phyloP scores from a whole-genome alignment of 2,888 invertebrate species.

The Nephrotoma appendiculata region DNA sequence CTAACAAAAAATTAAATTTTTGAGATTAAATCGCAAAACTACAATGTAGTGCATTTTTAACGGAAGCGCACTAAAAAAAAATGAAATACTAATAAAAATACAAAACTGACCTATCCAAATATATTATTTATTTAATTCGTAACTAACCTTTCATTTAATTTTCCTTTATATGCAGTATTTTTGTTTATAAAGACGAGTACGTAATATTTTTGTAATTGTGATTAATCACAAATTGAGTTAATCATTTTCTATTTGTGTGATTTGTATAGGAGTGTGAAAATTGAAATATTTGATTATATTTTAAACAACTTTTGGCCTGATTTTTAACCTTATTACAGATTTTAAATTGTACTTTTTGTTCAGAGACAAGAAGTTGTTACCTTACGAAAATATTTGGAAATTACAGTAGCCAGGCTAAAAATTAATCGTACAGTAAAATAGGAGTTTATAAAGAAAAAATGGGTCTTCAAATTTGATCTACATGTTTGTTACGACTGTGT shows the following conservation, averaged over 20 bases:
- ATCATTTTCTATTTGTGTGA: neutral
- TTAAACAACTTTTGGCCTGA: neutral
- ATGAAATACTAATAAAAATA: neutral
- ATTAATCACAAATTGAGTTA: neutral
- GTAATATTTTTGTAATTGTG: neutral
- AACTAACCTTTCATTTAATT: neutral
- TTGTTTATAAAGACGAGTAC: neutral
- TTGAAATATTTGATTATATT: neutral
- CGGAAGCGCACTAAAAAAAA: neutral
- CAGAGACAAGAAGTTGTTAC: too few species aligned
- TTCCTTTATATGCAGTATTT: neutral
- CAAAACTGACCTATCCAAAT: neutral
- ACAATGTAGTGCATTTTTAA: neutral
- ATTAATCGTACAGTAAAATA: too few species aligned
- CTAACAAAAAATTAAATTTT: neutral
- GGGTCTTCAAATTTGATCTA: too few species aligned
- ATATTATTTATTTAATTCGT: neutral
- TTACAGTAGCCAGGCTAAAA: too few species aligned
- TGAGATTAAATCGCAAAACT: neutral
- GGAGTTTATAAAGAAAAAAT: too few species aligned
- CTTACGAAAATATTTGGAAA: too few species aligned
- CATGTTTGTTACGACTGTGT: too few species aligned
- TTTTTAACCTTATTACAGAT: neutral
- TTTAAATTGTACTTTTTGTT: neutral
- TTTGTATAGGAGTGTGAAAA: neutral